A percentile compares a stretch with the other conserved stretches of the same genome.
Conservation (phyloP, 2,113 vertebrate species). For the Cyprinodon variegatus region DNA sequence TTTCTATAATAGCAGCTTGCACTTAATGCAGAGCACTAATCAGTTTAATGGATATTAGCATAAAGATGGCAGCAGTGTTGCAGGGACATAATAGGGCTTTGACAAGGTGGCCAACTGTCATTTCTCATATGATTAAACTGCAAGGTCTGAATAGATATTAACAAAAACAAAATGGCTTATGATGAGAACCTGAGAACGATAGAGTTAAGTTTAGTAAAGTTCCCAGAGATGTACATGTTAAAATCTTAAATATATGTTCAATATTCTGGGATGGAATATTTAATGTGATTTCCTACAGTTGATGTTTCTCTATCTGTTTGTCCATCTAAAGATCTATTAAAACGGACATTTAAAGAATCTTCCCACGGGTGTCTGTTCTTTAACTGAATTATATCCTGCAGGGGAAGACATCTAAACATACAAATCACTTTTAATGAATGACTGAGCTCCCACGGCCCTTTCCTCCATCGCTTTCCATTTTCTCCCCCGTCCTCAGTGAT, state of each 20-base stretch:
- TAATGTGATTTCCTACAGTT: slow-evolving; percentile 40
- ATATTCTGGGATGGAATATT: slow-evolving; percentile 9
- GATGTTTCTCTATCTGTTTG: slow-evolving; percentile 31
- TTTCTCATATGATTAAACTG: slow-evolving; percentile 7
- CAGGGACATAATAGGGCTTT: slow-evolving; percentile 9
- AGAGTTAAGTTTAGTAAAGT: not conserved
- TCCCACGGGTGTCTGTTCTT: slow-evolving; percentile 30
- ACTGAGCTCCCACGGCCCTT: slow-evolving; percentile 9
- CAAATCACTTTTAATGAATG: slow-evolving; percentile 74
- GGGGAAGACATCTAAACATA: slow-evolving; percentile 52
- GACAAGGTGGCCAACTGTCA: slow-evolving; percentile 14
- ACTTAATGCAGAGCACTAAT: slow-evolving; percentile 26
- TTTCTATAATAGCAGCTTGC: slow-evolving; percentile 4
- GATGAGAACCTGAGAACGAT: not conserved
- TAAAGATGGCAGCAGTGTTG: slow-evolving; percentile 13
- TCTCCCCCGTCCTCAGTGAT: not conserved
- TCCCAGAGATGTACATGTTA: not conserved
- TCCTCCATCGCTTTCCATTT: slow-evolving; percentile 5
- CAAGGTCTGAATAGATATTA: slow-evolving; percentile 1
- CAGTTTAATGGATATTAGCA: slow-evolving; percentile 46
- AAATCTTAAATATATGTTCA: slow-evolving; percentile 10
- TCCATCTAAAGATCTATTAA: slow-evolving; percentile 33
- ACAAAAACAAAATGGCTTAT: slow-evolving; percentile 8
- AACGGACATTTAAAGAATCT: slow-evolving; percentile 33
- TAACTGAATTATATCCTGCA: slow-evolving; percentile 36